Base-by-base conservation (phyloP, 2,888 invertebrate species). In the Drosophila formosana region DNA sequence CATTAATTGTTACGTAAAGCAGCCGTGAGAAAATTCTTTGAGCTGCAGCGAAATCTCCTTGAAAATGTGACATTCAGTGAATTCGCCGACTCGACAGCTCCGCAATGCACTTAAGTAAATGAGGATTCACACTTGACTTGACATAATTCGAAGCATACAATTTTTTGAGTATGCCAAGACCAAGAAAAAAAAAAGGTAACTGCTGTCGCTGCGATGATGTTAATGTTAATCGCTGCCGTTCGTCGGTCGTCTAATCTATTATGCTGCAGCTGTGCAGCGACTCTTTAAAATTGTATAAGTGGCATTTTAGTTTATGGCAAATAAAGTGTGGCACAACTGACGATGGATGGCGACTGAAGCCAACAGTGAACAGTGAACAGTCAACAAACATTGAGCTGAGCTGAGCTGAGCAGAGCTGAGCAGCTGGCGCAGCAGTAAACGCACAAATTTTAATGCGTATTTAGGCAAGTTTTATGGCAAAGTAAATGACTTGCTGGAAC, bases 401-500 rank as follows among this genome's bases (percentile, higher is more conserved):
- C 55, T 26, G 53, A 66, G 61, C 78, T 41, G 32, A 32, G 32
- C 39, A 45, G 23, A 55, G 34, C 55, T 26, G 53, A 66, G 61
- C 78, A 75, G 75, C 75, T 78, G 75, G 78, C 78, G 28, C 37
- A 50, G 61, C 61, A 64, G 80, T 75, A 75, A 77, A 80, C 77
- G 80, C 67, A 61, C 60, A 75, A 73, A 78, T 73, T 75, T 78
- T 75, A 75, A 75, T 75, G 74, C 69, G 69, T 75, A 75, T 78
- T 75, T 68, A 74, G 80, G 67, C 66, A 79, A 80, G 73, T 76
- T 78, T 78, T 78, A 78, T 76, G 73, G 51, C 77, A 65, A 80
- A 78, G 70, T 70, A 80, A 78, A 78, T 80, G 80, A 77, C 70
- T 66, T 66, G 74, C 53, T 65, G 69, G 60, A 62, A 77, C 71